phyloP scores from a whole-genome alignment of 2,797 vertebrate genomes.

The Eulemur coronatus region DNA sequence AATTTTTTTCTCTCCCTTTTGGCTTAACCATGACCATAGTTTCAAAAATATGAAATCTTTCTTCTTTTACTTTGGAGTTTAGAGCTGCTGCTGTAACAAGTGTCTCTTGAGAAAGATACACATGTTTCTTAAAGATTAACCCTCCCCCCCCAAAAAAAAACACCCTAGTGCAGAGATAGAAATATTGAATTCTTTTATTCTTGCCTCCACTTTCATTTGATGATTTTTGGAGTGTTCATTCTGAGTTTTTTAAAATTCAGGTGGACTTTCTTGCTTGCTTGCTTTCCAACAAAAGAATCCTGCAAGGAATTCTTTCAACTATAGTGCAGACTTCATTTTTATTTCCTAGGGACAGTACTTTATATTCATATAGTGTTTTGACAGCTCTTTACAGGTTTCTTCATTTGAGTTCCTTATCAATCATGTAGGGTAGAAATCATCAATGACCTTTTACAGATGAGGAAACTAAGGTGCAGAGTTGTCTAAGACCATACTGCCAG shows the following conservation, averaged over 20 bases:
- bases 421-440: neutral
- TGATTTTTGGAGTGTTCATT: neutral
- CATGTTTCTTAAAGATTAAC: neutral
- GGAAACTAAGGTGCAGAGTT: neutral
- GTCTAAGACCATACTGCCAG: neutral
- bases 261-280: neutral
- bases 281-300: neutral
- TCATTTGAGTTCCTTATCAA: neutral
- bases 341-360: neutral
- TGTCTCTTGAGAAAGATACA: neutral
- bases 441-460: neutral
- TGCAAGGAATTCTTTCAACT: neutral
- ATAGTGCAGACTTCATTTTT: neutral
- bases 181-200: neutral
- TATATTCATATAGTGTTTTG: neutral
- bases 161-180: neutral
- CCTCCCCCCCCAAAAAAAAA: neutral
- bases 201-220: neutral
- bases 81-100: slow-evolving; percentile 6
- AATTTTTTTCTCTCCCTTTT: neutral
- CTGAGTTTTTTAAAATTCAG: neutral
- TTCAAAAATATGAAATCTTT: slow-evolving; percentile 24
- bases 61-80: slow-evolving; percentile 13
- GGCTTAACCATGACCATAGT: slow-evolving; percentile 16
- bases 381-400: neutral